Base-by-base conservation (phyloP, 2,797 vertebrate species). In the Carapus acus region DNA sequence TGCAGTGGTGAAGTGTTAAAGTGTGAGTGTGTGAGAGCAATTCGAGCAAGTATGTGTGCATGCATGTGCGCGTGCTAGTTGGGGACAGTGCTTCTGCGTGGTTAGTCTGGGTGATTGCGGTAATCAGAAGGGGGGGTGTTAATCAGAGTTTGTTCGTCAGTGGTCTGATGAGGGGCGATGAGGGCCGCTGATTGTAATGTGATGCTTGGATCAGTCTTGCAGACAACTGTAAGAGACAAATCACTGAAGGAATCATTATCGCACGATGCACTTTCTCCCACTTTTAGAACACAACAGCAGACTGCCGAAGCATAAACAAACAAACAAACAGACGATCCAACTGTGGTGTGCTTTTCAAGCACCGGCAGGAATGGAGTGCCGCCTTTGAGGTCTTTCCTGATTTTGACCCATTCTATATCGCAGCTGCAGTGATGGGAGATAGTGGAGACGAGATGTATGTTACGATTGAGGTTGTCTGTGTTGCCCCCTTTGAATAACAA, bases 121-220 rank as follows among this genome's bases (percentile, higher is more conserved):
- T 85, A 89, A 89, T 90, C 89, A 90, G 84, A 86, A 86, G 24
- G 24, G 63, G 58, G 81, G 75, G 76, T 83, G 83, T 83, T 90
- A 90, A 89, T 89, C 89, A 90, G 88, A 83, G 83, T 86, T 86
- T 83, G 85, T 88, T 88, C 83, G 82, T 86, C 84, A 84, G 85
- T 85, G 87, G 84, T 78, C 83, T 89, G 88, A 85, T 83, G 84
- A 86, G 84, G 82, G 84, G 75, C 72, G 67, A 79, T 69, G 81
- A 82, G 81, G 81, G 84, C 79, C 69, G 65, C 84, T 89, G 89
- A 90, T 89, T 89, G 87, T 87, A 86, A 87, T 82, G 87, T 64
- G 82, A 86, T 77, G 83, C 84, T 81, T 85, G 79, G 80, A 72
- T 79, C 55, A 57, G 69, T 80, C 62, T 66, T 71, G 69, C 62